Conservation (phyloP, 2,888 invertebrate genomes). For the Eilema depressum region DNA sequence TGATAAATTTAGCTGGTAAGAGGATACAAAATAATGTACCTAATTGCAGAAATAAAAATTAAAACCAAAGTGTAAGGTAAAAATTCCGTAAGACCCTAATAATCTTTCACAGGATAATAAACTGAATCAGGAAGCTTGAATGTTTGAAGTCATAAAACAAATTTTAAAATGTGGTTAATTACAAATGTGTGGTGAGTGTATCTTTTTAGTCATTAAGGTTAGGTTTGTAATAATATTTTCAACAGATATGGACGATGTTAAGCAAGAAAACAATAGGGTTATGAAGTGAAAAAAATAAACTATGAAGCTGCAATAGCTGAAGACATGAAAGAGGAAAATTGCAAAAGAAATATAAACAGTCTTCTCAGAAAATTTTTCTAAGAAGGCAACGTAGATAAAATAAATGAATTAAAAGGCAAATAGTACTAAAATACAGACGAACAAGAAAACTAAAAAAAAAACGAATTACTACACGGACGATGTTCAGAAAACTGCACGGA, state of each 20-base stretch:
- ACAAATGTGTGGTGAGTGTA: not conserved
- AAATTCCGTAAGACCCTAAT: not conserved
- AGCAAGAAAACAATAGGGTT: not conserved
- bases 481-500: conserved; percentile 9
- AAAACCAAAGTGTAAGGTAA: not conserved
- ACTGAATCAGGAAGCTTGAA: not conserved
- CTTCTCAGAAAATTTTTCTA: no score
- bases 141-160: not conserved
- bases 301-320: not conserved
- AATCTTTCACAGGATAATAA: conserved; percentile 1
- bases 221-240: not conserved
- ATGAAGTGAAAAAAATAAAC: not conserved
- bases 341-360: not conserved
- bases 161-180: not conserved
- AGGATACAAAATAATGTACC: not conserved
- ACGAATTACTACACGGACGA: not conserved
- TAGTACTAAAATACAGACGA: conserved; percentile 7
- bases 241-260: not conserved
- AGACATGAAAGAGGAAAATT: not conserved
- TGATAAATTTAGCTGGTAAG: not conserved
- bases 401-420: not conserved
- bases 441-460: conserved; percentile 5
- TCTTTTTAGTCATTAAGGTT: not conserved
- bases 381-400: not conserved
- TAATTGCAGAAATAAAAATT: not conserved